Evolutionary conservation across 2,888 invertebrate genomes (phyloP).

Genomic region (Drosophila koepferae): DNA sequence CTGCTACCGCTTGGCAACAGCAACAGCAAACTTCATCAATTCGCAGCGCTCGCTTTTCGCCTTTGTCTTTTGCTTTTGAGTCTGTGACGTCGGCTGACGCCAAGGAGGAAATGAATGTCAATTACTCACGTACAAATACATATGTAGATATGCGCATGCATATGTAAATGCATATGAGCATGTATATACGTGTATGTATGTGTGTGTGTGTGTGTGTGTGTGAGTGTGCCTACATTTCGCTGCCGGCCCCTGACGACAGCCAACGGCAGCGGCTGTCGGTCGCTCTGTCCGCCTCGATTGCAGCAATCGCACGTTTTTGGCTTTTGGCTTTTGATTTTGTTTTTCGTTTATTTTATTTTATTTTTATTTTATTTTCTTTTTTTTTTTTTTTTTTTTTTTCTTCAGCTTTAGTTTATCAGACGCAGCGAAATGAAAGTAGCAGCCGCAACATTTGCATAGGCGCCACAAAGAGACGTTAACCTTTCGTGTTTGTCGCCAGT

Average conservation of each 20-base stretch:
- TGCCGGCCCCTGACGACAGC: conserved; percentile 45
- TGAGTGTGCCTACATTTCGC: conserved; percentile 5
- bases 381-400: background rate
- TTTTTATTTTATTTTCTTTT: background rate
- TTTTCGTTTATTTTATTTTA: background rate
- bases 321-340: conserved; percentile 21
- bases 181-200: background rate
- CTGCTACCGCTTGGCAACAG: conserved; percentile 59
- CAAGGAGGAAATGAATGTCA: conserved; percentile 71
- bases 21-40: conserved; percentile 43
- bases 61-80: conserved; percentile 21
- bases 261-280: conserved; percentile 23
- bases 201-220: background rate
- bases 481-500: conserved; percentile 49
- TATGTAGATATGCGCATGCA: conserved; percentile 28
- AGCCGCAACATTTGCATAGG: conserved; percentile 64
- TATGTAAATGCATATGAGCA: conserved; percentile 20
- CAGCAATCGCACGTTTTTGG: conserved; percentile 56
- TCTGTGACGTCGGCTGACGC: conserved; percentile 50
- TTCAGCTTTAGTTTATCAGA: conserved; percentile 37
- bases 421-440: conserved; percentile 59
- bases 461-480: conserved; percentile 65
- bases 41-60: conserved; percentile 14
- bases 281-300: conserved; percentile 33
- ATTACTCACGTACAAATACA: conserved; percentile 61